These are phyloP conservation scores for Drosophila setifemur DNA, from an alignment of 1,140 invertebrate species.

Conservation along the genomic window DNA sequence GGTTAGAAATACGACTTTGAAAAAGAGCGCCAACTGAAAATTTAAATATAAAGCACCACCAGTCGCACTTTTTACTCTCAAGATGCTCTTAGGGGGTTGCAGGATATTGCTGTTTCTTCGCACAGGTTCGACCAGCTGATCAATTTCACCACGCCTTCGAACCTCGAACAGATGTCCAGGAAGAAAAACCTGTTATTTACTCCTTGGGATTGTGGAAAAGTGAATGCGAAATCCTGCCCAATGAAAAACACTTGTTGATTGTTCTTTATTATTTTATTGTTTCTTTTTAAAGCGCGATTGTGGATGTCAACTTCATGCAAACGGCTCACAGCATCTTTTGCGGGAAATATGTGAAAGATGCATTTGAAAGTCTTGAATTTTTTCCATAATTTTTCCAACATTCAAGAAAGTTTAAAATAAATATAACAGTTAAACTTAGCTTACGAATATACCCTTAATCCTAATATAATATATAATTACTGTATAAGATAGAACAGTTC, in stretches of 20 bases:
- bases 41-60: no score
- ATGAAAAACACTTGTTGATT: constrained; percentile 21
- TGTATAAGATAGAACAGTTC: constrained; percentile 12
- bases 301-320: constrained; percentile 19
- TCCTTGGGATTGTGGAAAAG: constrained; percentile 2
- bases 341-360: constrained; percentile 34
- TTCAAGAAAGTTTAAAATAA: constrained; percentile 62
- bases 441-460: constrained; percentile 38
- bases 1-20: no score
- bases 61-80: no score
- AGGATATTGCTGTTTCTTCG: no score
- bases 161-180: no score
- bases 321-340: constrained; percentile 1
- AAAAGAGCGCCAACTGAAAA: no score
- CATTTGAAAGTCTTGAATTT: constrained; percentile 53
- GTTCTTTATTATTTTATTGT: constrained; percentile 30
- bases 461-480: constrained; percentile 32
- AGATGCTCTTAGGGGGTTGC: no score
- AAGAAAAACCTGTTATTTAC: constrained; percentile 2
- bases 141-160: no score
- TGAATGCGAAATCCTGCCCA: background rate
- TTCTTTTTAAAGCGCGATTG: constrained; percentile 27
- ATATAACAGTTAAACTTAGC: constrained; percentile 63
- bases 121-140: no score
- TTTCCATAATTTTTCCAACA: constrained; percentile 55